Base-by-base conservation (phyloP, 2,888 invertebrate species). In the Stramonita haemastoma region DNA sequence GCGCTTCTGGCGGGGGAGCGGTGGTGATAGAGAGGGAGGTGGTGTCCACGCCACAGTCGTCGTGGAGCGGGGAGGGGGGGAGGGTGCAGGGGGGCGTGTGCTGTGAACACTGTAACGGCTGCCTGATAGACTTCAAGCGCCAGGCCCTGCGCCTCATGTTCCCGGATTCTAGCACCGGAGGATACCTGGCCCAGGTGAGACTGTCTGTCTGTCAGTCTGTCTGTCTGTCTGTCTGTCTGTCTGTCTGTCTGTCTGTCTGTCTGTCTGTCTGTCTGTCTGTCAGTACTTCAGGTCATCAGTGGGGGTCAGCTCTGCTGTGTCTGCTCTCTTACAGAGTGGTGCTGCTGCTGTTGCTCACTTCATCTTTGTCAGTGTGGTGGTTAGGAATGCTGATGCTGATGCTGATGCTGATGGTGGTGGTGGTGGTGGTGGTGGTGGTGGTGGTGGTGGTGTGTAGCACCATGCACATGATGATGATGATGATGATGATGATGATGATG, bases 51-150 rank as follows among this genome's bases (percentile, higher is more conserved):
- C 91, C 90, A 0, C 88, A 90, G 57, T 26, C 46, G 19, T 66
- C 66, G 79, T 87, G 70, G 83, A 70, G 66, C 88, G 36, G 90
- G 90, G 81, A 91, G 89, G 60, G 87, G 89, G 17, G 34, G 86
- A 66, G 87, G 87, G 2, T 85, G 89, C 66, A 93, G 91, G 86
- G 92, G 93, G 94, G 95, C 60, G 92, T 94, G 70, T 92, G 93
- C 90, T 95, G 95, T 92, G 94, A 95, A 90, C 93, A 94, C 60
- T 95, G 95, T 91, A 94, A 94, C 90, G 93, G 93, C 86, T 94
- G 94, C 90, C 92, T 95, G 66, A 90, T 94, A 86, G 94, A 94
- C 84, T 92, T 95, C 46, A 94, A 95, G 89, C 92, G 94, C 17
- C 95, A 94, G 88, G 94, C 94, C 29, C 91, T 95, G 70, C 87